phyloP scores from a whole-genome alignment of 1,140 invertebrate species.

The Cydia amplana region DNA sequence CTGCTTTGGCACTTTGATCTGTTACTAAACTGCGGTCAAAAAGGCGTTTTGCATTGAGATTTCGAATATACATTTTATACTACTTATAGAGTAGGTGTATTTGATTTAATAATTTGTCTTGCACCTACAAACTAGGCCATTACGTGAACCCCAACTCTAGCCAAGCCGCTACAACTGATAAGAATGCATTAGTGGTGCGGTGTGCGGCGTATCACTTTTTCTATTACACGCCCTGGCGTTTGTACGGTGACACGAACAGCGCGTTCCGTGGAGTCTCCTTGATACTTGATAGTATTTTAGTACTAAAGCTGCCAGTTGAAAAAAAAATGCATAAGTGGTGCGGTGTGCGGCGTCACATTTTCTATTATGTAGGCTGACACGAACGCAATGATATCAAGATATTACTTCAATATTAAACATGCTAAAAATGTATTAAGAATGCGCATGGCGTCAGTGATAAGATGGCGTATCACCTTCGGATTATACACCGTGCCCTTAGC shows the following conservation, averaged over 20 bases:
- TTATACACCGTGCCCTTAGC: too few relatives aligned
- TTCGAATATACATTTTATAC: too few relatives aligned
- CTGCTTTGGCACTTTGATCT: too few relatives aligned
- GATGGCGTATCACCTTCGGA: too few relatives aligned
- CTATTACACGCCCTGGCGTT: conserved; percentile 63
- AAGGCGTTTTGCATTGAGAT: too few relatives aligned
- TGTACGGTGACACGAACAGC: conserved; percentile 44
- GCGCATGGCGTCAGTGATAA: too few relatives aligned
- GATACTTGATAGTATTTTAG: background rate
- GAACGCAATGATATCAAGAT: too few relatives aligned
- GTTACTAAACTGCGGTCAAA: too few relatives aligned
- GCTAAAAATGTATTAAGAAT: too few relatives aligned
- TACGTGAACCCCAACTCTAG: background rate
- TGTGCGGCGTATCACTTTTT: conserved; percentile 74
- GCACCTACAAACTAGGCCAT: background rate
- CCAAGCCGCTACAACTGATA: conserved; percentile 43
- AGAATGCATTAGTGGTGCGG: conserved; percentile 69
- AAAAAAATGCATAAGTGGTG: conserved; percentile 65
- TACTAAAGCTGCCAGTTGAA: conserved; percentile 26
- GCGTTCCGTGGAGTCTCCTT: conserved; percentile 41
- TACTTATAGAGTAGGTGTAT: too few relatives aligned
- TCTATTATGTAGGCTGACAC: conserved; percentile 62
- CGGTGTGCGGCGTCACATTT: conserved; percentile 71
- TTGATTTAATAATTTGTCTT: background rate
- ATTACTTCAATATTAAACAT: too few relatives aligned